These are phyloP conservation scores for Cepaea nemoralis DNA, from an alignment of 1,140 invertebrate genomes.

Conservation along the genomic window DNA sequence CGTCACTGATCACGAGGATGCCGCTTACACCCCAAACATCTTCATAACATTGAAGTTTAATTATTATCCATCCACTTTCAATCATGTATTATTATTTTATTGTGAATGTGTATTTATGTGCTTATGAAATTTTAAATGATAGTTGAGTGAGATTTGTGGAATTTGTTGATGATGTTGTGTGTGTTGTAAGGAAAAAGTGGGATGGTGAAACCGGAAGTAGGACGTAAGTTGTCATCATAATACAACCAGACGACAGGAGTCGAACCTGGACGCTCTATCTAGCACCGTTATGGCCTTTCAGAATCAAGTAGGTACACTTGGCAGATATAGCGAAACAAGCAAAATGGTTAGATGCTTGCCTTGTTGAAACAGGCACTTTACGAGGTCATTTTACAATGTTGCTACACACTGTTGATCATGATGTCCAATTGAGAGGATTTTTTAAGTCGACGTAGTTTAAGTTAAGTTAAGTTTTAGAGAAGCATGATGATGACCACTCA, in stretches of 20 bases:
- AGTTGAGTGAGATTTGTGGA: no score
- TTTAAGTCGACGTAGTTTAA: no score
- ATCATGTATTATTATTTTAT: background rate
- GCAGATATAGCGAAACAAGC: no score
- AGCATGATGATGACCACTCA: no score
- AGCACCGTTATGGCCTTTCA: constrained; percentile 30
- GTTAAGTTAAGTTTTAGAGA: no score
- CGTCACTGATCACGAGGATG: constrained; percentile 40
- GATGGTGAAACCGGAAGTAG: constrained; percentile 1
- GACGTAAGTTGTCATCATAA: background rate
- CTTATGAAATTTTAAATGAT: background rate
- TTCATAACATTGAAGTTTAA: constrained; percentile 6
- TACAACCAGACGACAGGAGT: background rate
- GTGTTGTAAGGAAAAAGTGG: background rate
- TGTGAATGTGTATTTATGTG: background rate
- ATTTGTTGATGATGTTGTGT: background rate
- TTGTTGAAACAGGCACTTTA: no score
- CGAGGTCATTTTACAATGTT: no score
- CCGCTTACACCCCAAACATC: background rate
- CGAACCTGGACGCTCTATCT: no score
- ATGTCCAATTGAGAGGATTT: no score
- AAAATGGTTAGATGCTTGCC: no score
- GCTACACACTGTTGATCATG: no score
- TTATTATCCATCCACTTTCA: background rate
- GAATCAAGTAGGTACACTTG: constrained; percentile 32